phyloP scores from a whole-genome alignment of 2,888 invertebrate genomes.

The Congeria kusceri region DNA sequence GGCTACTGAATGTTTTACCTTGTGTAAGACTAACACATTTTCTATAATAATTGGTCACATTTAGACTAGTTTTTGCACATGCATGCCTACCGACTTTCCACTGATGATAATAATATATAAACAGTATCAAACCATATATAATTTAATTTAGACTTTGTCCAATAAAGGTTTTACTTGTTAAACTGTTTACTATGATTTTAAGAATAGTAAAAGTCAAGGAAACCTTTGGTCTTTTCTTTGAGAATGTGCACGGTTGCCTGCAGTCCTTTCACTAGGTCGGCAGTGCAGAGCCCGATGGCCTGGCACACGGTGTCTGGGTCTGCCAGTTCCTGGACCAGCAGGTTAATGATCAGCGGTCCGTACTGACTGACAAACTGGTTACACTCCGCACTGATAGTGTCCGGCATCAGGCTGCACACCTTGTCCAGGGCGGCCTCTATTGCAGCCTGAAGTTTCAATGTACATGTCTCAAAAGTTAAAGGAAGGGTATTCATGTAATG shows the following conservation, averaged over 20 bases:
- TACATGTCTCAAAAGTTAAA: too few relatives aligned
- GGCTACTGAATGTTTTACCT: too few relatives aligned
- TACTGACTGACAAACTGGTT: conserved; percentile 87
- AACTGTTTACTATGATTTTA: too few relatives aligned
- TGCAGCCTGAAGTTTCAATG: conserved; percentile 88
- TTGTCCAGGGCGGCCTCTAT: conserved; percentile 90
- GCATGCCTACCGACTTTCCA: too few relatives aligned
- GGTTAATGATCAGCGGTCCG: conserved; percentile 72
- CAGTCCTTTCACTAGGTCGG: neutral
- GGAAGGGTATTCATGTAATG: too few relatives aligned
- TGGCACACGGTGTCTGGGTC: conserved; percentile 75
- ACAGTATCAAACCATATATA: too few relatives aligned
- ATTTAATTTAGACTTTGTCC: too few relatives aligned
- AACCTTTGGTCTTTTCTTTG: neutral
- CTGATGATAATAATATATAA: too few relatives aligned
- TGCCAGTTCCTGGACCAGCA: conserved; percentile 74
- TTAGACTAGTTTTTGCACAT: too few relatives aligned
- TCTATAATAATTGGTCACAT: too few relatives aligned
- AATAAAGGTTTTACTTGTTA: too few relatives aligned
- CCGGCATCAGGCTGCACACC: conserved; percentile 90
- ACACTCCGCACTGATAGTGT: conserved; percentile 89
- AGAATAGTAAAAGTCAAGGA: neutral
- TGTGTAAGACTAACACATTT: too few relatives aligned
- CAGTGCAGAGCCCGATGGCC: conserved; percentile 74
- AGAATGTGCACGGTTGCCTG: neutral